phyloP scores from a whole-genome alignment of 2,113 vertebrate genomes.

The Phalacrocorax carbo region DNA sequence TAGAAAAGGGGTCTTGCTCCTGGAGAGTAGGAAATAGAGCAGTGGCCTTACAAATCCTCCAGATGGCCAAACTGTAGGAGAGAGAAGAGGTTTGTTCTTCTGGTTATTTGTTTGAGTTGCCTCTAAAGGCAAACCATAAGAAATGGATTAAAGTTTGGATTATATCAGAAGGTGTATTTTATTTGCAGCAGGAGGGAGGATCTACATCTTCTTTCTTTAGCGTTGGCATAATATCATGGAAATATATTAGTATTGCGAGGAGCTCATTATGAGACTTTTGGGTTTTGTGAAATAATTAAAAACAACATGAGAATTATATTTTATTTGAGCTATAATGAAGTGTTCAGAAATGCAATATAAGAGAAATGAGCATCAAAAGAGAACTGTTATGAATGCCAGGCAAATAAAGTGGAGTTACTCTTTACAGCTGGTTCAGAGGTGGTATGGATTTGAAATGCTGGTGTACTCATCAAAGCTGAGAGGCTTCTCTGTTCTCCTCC shows the following conservation, averaged over 20 bases:
- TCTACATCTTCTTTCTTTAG: slow-evolving; percentile 16
- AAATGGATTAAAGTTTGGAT: slow-evolving; percentile 55
- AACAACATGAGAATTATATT: slow-evolving; percentile 48
- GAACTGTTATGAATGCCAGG: background rate
- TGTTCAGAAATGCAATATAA: slow-evolving; percentile 37
- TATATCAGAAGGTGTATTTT: slow-evolving; percentile 42
- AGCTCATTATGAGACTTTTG: slow-evolving; percentile 50
- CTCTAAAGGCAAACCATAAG: slow-evolving; percentile 38
- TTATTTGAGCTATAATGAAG: slow-evolving; percentile 46
- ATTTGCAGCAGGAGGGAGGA: slow-evolving; percentile 33
- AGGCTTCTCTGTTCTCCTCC: background rate
- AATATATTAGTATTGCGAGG: background rate
- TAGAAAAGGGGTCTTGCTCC: background rate
- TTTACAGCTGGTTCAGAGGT: background rate
- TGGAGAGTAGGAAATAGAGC: slow-evolving; percentile 20
- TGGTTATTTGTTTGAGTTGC: slow-evolving; percentile 39
- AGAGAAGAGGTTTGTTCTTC: slow-evolving; percentile 19
- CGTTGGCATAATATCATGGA: background rate
- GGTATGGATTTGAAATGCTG: background rate
- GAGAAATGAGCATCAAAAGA: slow-evolving; percentile 40
- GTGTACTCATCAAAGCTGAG: background rate
- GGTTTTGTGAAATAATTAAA: slow-evolving; percentile 61
- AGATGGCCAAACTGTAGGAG: slow-evolving; percentile 47
- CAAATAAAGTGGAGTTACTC: background rate
- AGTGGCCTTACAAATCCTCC: slow-evolving; percentile 31